A percentile compares a stretch with the other conserved stretches of the same genome.
Conservation (phyloP, 2,888 invertebrate species). For the Pseudanteris insignis region DNA sequence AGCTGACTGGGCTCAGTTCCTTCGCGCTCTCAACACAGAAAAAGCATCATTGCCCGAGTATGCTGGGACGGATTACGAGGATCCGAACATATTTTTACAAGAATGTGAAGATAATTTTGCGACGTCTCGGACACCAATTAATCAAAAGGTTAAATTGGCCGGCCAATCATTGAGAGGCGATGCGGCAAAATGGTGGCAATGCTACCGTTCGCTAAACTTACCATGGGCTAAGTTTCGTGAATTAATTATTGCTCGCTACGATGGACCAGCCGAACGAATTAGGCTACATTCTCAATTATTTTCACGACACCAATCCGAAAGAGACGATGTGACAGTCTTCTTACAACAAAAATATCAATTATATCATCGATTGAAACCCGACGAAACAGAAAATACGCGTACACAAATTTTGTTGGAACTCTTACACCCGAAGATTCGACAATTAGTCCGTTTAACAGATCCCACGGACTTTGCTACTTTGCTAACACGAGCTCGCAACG, state of each 20-base stretch:
- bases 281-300: conserved; percentile 8
- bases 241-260: background rate
- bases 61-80: conserved; percentile 28
- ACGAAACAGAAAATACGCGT: background rate
- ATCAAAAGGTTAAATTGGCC: background rate
- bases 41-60: conserved; percentile 7
- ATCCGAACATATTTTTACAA: conserved; percentile 1
- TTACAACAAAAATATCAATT: conserved; percentile 6
- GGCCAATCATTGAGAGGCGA: background rate
- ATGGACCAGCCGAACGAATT: conserved; percentile 2
- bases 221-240: conserved; percentile 11
- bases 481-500: conserved; percentile 1
- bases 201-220: conserved; percentile 5
- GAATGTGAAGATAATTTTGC: conserved; percentile 15
- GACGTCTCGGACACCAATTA: background rate
- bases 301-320: conserved; percentile 4
- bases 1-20: conserved; percentile 4
- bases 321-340: conserved; percentile 7
- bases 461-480: conserved; percentile 3
- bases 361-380: conserved; percentile 1
- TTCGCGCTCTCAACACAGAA: conserved; percentile 1
- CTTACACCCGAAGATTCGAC: background rate
- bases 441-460: background rate
- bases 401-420: conserved; percentile 1
- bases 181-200: conserved; percentile 16